phyloP scores from a whole-genome alignment of 2,888 invertebrate genomes.

The Nemapogon koenigi region DNA sequence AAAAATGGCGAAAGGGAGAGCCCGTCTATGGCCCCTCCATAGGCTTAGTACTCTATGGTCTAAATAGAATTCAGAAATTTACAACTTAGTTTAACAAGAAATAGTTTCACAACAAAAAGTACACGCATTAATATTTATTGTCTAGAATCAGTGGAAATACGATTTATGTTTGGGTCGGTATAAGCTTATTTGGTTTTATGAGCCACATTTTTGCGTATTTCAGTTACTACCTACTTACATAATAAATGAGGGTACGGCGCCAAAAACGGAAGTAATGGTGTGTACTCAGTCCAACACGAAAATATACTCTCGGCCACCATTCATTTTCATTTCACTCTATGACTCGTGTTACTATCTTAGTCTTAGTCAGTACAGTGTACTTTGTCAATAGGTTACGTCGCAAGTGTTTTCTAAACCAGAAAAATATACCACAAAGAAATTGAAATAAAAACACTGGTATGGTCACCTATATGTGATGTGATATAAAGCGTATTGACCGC shows the following conservation, averaged over 20 bases:
- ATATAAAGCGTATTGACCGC: too few species aligned
- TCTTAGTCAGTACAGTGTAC: too few species aligned
- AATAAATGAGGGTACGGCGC: constrained; percentile 55
- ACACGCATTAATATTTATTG: constrained; percentile 7
- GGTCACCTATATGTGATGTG: too few species aligned
- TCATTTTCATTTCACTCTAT: constrained; percentile 60
- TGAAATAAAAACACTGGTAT: too few species aligned
- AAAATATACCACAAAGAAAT: too few species aligned
- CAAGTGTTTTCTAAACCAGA: too few species aligned
- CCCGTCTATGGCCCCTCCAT: too few species aligned
- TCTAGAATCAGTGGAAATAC: constrained; percentile 7
- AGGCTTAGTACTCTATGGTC: too few species aligned
- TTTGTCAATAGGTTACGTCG: too few species aligned
- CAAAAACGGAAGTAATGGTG: constrained; percentile 59
- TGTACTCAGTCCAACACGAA: constrained; percentile 61
- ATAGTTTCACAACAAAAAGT: constrained; percentile 5
- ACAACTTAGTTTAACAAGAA: too few species aligned
- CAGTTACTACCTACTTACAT: constrained; percentile 40
- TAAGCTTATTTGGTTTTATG: constrained; percentile 7
- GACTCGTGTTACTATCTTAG: constrained; percentile 50
- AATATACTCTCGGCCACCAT: constrained; percentile 58
- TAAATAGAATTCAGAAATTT: too few species aligned
- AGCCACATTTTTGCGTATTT: constrained; percentile 8
- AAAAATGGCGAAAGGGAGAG: too few species aligned
- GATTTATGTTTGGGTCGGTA: constrained; percentile 7